Conservation (phyloP, 2,797 vertebrate species). For the Pteronotus mesoamericanus region DNA sequence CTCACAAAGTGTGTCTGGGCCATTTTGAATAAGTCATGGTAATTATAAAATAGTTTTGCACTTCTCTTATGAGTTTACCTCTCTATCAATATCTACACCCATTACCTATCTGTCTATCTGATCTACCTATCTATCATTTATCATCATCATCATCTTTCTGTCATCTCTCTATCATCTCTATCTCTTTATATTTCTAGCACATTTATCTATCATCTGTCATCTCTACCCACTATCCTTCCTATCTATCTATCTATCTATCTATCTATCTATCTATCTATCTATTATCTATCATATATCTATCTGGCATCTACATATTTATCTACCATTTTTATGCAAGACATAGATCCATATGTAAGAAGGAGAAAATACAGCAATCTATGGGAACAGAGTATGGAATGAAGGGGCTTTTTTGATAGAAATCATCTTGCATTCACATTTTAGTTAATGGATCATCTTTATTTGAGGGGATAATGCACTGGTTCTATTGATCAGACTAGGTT, state of each 20-base stretch:
- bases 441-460: neutral
- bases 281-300: neutral
- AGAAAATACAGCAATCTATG: neutral
- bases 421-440: neutral
- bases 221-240: neutral
- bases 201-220: neutral
- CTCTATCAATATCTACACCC: neutral
- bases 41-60: neutral
- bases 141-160: no score
- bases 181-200: neutral
- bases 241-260: neutral
- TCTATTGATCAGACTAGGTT: neutral
- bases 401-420: neutral
- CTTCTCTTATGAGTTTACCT: neutral
- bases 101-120: neutral
- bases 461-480: neutral
- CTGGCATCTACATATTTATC: neutral
- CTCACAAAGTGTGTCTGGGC: neutral
- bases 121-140: no score
- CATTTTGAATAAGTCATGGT: neutral
- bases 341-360: neutral
- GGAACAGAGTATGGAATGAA: neutral
- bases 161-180: neutral
- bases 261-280: neutral
- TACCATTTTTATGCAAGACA: neutral